Percentiles rank a stretch among this genome's conserved stretches.
phyloP scores from a whole-genome alignment of 2,797 vertebrate genomes.

The Gymnothorax reevesii region DNA sequence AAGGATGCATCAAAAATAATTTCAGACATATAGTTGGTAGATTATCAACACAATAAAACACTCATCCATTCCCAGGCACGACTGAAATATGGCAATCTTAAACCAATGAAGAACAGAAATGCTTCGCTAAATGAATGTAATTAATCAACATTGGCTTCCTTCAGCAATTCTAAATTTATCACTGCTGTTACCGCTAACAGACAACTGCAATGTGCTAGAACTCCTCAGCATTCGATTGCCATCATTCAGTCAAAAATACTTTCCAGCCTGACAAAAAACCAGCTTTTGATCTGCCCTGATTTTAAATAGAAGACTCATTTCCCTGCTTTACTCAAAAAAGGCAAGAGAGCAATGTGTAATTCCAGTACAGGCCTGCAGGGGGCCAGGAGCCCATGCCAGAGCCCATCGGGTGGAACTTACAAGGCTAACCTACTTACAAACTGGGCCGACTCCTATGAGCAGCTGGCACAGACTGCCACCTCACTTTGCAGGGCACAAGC shows the following conservation, averaged over 20 bases:
- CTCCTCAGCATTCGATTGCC: background rate
- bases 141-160: background rate
- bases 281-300: background rate
- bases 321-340: background rate
- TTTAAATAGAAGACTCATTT: background rate
- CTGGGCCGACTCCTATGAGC: background rate
- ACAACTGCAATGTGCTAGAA: background rate
- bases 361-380: constrained; percentile 5
- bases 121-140: background rate
- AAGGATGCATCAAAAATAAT: background rate
- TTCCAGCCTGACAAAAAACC: background rate
- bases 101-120: background rate
- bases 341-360: background rate
- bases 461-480: background rate
- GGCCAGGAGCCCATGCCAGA: too few species aligned
- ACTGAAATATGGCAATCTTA: background rate
- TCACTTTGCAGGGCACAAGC: background rate
- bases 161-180: background rate
- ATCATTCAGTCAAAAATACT: background rate
- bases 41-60: background rate
- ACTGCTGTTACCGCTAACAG: background rate
- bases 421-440: constrained; percentile 12
- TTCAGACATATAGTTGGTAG: background rate
- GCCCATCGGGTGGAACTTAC: too few species aligned
- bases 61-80: background rate